phyloP scores from a whole-genome alignment of 2,888 invertebrate species.

The Parascotia fuliginaria region DNA sequence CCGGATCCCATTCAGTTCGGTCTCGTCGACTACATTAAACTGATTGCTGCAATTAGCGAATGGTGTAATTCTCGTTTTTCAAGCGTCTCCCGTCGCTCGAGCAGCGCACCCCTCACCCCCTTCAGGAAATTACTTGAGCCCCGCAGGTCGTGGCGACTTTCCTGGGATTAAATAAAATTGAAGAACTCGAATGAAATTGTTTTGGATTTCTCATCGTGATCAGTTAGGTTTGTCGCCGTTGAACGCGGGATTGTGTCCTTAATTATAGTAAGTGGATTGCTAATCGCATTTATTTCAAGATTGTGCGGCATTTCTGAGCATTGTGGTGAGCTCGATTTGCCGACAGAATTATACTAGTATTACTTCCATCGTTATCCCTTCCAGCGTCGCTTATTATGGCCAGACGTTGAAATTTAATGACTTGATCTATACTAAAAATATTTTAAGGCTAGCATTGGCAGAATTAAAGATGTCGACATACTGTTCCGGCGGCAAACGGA shows the following conservation, averaged over 20 bases:
- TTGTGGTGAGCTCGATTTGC: conserved; percentile 40
- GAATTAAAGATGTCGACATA: neutral
- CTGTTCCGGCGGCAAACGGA: conserved; percentile 8
- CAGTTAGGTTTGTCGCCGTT: conserved; percentile 64
- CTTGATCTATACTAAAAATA: no score
- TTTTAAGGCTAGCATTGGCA: neutral
- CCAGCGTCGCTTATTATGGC: conserved; percentile 27
- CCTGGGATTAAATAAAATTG: conserved; percentile 80
- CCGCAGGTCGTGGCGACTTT: conserved; percentile 74
- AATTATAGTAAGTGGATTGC: conserved; percentile 74
- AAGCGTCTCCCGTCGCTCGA: conserved; percentile 58
- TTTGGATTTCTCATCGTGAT: conserved; percentile 73
- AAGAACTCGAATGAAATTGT: conserved; percentile 78
- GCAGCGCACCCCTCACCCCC: conserved; percentile 48
- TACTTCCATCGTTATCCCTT: conserved; percentile 34
- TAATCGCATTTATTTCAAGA: conserved; percentile 66
- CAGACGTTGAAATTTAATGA: no score
- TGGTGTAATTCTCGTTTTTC: conserved; percentile 84
- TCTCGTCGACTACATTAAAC: conserved; percentile 83
- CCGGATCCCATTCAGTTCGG: conserved; percentile 68
- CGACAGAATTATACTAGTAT: conserved; percentile 38
- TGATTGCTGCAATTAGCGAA: conserved; percentile 85
- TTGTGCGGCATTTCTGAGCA: conserved; percentile 41
- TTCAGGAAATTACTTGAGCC: conserved; percentile 79
- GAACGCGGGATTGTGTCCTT: conserved; percentile 63